phyloP scores from a whole-genome alignment of 2,888 invertebrate genomes.

The Linyphia triangularis region DNA sequence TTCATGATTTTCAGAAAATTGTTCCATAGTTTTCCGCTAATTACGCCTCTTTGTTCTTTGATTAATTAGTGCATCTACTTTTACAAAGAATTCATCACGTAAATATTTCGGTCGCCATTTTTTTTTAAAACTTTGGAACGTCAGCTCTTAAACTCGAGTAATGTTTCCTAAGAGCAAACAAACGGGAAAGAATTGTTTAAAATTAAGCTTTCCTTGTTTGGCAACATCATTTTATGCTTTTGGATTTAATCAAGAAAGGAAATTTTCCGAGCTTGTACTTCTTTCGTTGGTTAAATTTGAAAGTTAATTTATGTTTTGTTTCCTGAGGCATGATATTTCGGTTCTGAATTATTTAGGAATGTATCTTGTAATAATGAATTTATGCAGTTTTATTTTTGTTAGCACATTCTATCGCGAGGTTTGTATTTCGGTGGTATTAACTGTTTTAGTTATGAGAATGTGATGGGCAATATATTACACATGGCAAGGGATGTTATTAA shows the following conservation, averaged over 20 bases:
- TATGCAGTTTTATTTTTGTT: too few species aligned
- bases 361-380: slow-evolving; percentile 21
- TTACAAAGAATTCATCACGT: slow-evolving; percentile 1
- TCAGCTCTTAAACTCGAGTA: not conserved
- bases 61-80: slow-evolving; percentile 49
- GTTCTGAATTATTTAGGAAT: slow-evolving; percentile 4
- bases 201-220: slow-evolving; percentile 39
- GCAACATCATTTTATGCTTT: slow-evolving; percentile 45
- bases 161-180: slow-evolving; percentile 1
- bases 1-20: slow-evolving; percentile 51
- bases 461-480: too few species aligned
- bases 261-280: not conserved
- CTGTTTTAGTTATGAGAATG: too few species aligned
- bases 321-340: not conserved
- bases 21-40: slow-evolving; percentile 15
- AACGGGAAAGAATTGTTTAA: slow-evolving; percentile 33
- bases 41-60: slow-evolving; percentile 29
- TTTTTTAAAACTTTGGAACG: slow-evolving; percentile 47
- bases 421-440: too few species aligned
- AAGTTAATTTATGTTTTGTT: slow-evolving; percentile 28
- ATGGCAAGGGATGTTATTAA: too few species aligned
- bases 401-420: too few species aligned
- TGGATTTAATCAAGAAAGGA: slow-evolving; percentile 23
- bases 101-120: slow-evolving; percentile 43
- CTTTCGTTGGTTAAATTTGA: not conserved